A percentile compares a stretch with the other conserved stretches of the same genome.
Conservation (phyloP, 2,113 vertebrate species). For the Hiodon alosoides region DNA sequence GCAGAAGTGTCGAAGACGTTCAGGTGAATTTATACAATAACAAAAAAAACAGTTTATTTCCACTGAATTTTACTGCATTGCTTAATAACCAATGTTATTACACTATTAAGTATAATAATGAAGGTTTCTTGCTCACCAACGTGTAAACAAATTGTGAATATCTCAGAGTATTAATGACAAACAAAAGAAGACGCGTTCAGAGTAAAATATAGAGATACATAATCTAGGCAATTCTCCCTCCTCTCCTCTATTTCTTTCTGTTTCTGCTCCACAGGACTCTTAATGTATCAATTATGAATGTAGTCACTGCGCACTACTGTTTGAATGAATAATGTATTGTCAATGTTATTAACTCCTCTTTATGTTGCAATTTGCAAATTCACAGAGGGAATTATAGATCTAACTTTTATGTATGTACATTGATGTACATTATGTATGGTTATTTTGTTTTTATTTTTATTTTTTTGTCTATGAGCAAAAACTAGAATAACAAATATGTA, state of each 20-base stretch:
- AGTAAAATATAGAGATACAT: background rate
- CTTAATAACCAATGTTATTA: conserved; percentile 18
- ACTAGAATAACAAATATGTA: no score
- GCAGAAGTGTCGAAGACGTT: background rate
- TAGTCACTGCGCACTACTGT: background rate
- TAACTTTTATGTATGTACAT: no score
- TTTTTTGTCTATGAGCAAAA: no score
- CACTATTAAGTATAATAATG: conserved; percentile 2
- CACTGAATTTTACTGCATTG: background rate
- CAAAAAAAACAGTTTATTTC: background rate
- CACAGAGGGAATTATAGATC: background rate
- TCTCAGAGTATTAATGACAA: conserved; percentile 14
- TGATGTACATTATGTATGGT: no score
- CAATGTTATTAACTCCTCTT: background rate
- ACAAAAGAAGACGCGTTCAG: background rate
- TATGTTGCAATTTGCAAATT: background rate
- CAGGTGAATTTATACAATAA: background rate
- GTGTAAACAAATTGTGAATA: background rate
- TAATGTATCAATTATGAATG: conserved; percentile 4
- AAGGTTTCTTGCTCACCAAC: background rate
- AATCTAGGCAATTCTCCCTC: background rate
- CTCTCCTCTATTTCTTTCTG: background rate
- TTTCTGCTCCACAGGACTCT: background rate
- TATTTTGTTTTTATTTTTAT: no score
- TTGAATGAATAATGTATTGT: conserved; percentile 10